Conservation (phyloP, 2,888 invertebrate genomes). For the Diarsia brunnea region DNA sequence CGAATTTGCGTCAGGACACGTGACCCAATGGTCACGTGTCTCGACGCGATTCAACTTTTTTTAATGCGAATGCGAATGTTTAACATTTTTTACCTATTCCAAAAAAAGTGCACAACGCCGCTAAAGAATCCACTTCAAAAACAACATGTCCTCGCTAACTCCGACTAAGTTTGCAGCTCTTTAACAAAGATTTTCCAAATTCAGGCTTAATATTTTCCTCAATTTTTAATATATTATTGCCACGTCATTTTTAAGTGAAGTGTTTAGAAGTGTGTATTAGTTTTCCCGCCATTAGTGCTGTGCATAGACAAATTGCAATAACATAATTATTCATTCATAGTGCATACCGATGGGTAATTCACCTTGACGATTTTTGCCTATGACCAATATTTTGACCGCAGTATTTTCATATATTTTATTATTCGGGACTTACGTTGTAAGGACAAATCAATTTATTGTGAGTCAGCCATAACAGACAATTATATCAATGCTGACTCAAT, state of each 20-base stretch:
- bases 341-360: slow-evolving; percentile 21
- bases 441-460: slow-evolving; percentile 1
- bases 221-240: neutral
- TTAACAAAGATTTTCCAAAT: neutral
- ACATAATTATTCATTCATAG: slow-evolving; percentile 53
- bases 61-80: no score
- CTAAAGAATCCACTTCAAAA: no score
- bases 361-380: slow-evolving; percentile 45
- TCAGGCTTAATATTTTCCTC: slow-evolving; percentile 1
- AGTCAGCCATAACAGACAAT: slow-evolving; percentile 17
- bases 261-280: neutral
- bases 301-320: slow-evolving; percentile 34
- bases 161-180: neutral
- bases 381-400: slow-evolving; percentile 41
- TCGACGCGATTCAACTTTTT: no score
- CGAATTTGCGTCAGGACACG: no score
- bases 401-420: neutral
- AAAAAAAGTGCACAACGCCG: no score
- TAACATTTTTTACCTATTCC: no score
- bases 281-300: neutral
- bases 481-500: slow-evolving; percentile 28
- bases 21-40: no score
- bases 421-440: neutral
- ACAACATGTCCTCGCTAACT: neutral
- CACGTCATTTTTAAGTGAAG: slow-evolving; percentile 1